phyloP scores from a whole-genome alignment of 2,888 invertebrate species.

The Orthosia gracilis region DNA sequence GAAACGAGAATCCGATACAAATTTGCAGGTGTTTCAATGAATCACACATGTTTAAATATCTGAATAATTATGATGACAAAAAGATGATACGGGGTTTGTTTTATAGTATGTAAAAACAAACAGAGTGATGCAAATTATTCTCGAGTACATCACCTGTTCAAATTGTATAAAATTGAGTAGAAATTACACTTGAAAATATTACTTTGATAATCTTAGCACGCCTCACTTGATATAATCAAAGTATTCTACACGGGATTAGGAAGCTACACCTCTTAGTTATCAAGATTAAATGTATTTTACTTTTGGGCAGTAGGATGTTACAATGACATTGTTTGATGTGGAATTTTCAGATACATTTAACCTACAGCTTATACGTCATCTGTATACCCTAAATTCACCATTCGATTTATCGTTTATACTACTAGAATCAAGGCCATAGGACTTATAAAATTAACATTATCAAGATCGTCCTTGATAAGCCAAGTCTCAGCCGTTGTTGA shows the following conservation, averaged over 20 bases:
- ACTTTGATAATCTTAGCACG: conserved; percentile 39
- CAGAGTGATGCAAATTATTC: conserved; percentile 20
- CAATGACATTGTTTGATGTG: neutral
- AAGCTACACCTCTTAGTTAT: neutral
- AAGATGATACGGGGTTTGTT: conserved; percentile 20
- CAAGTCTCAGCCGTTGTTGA: neutral
- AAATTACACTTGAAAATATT: conserved; percentile 32
- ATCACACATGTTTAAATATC: conserved; percentile 65
- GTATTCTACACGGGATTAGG: conserved; percentile 4
- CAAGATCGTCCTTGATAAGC: neutral
- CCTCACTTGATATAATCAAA: conserved; percentile 39
- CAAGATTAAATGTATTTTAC: neutral
- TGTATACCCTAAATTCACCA: neutral
- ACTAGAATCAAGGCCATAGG: too few relatives aligned
- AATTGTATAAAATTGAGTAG: conserved; percentile 26
- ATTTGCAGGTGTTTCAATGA: conserved; percentile 75
- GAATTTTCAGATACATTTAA: neutral
- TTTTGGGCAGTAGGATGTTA: conserved; percentile 2
- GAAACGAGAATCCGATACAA: conserved; percentile 75
- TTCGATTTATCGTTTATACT: neutral
- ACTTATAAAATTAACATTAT: conserved; percentile 6
- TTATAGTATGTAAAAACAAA: conserved; percentile 13
- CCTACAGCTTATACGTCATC: neutral
- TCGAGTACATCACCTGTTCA: conserved; percentile 33
- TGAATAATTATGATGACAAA: conserved; percentile 54